These are phyloP conservation scores for Chionoecetes opilio DNA, from an alignment of 1,140 invertebrate genomes.

Conservation along the genomic window DNA sequence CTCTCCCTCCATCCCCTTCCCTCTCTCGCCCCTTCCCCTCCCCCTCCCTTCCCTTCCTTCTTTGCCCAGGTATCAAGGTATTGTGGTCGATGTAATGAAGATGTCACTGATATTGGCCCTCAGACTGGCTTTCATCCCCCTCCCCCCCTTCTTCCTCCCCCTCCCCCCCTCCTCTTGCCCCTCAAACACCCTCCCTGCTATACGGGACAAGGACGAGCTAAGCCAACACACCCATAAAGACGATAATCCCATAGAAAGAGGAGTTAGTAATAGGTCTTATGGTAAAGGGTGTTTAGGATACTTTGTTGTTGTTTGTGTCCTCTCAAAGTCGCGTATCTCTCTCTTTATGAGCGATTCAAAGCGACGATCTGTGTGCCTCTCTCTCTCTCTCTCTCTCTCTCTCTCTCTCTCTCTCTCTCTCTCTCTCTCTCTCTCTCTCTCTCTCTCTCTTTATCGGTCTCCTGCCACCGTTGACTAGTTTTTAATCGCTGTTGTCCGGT, in stretches of 20 bases:
- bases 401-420: neutral
- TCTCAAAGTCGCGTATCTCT: neutral
- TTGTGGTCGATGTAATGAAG: slow-evolving; percentile 57
- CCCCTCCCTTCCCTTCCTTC: neutral
- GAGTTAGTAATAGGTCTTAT: neutral
- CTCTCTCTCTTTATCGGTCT: neutral
- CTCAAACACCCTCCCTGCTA: neutral
- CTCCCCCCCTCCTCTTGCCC: neutral
- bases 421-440: slow-evolving; percentile 4
- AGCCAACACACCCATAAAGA: neutral
- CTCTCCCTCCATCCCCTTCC: neutral
- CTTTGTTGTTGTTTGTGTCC: neutral
- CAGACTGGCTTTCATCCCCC: neutral
- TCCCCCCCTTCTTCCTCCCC: neutral
- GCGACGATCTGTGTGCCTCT: neutral
- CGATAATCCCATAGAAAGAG: neutral
- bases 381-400: too few relatives aligned
- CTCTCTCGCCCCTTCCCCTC: too few relatives aligned
- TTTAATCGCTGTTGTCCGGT: neutral
- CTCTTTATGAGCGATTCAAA: neutral
- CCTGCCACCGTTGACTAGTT: neutral
- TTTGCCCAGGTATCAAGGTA: slow-evolving; percentile 31
- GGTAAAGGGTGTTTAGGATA: neutral
- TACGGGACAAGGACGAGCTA: neutral
- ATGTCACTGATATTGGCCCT: slow-evolving; percentile 55